phyloP scores from a whole-genome alignment of 2,797 vertebrate species.

The Lagocephalus sceleratus region DNA sequence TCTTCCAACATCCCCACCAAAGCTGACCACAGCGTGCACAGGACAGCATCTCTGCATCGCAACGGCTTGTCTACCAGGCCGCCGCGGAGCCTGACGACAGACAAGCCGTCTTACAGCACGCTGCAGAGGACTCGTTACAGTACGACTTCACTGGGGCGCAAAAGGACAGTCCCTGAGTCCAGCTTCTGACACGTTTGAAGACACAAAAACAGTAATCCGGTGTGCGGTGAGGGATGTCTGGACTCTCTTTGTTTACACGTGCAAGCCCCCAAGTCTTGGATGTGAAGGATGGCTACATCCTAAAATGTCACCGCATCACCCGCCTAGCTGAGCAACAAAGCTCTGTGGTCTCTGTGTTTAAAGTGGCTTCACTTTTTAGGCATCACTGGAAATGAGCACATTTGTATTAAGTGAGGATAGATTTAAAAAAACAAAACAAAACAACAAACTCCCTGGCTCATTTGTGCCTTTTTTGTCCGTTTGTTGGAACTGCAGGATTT shows the following conservation, averaged over 20 bases:
- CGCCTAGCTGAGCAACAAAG: background rate
- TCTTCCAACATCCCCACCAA: constrained; percentile 81
- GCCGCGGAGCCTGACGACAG: constrained; percentile 39
- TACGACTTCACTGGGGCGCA: constrained; percentile 76
- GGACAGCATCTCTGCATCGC: constrained; percentile 78
- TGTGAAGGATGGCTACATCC: too few relatives aligned
- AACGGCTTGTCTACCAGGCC: constrained; percentile 49
- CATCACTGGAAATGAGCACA: background rate
- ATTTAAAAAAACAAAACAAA: background rate
- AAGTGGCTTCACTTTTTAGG: background rate
- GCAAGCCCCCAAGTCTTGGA: background rate
- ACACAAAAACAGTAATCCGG: background rate
- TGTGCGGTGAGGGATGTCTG: constrained; percentile 13
- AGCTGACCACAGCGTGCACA: constrained; percentile 61
- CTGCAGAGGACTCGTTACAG: constrained; percentile 80
- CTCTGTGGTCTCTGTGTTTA: background rate
- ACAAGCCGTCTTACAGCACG: constrained; percentile 66
- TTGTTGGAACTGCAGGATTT: background rate
- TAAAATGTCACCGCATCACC: background rate
- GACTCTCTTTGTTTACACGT: constrained; percentile 4
- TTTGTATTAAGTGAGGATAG: background rate
- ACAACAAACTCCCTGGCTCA: background rate
- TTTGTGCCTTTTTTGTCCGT: background rate
- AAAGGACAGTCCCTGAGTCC: constrained; percentile 84
- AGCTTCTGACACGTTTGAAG: constrained; percentile 77